Conservation (phyloP, 1,140 invertebrate species). For the Drosophila nigrodunni region DNA sequence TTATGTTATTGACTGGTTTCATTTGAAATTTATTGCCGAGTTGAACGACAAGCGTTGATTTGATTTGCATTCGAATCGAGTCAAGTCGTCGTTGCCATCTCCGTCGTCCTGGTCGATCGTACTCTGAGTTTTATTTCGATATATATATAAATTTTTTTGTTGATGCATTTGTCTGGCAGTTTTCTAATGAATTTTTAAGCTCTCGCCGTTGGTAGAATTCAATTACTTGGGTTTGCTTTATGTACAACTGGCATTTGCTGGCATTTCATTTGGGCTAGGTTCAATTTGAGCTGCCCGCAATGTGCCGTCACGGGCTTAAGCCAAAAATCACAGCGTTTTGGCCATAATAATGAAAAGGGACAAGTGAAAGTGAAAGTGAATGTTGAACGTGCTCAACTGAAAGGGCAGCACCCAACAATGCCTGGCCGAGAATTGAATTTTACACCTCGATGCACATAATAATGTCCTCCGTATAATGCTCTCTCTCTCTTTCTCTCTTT, state of each 20-base stretch:
- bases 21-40: conserved; percentile 25
- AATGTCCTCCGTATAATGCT: background rate
- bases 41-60: conserved; percentile 14
- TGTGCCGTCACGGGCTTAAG: background rate
- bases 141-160: too few relatives aligned
- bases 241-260: conserved; percentile 8
- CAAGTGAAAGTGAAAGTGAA: conserved; percentile 7
- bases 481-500: background rate
- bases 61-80: conserved; percentile 19
- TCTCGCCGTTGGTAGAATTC: conserved; percentile 6
- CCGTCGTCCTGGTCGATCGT: conserved; percentile 1
- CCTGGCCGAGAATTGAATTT: conserved; percentile 11
- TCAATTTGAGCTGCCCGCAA: conserved; percentile 5
- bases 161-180: conserved; percentile 13
- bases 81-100: background rate
- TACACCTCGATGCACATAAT: conserved; percentile 10
- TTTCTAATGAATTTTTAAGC: conserved; percentile 31
- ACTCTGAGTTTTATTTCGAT: background rate
- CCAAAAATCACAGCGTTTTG: conserved; percentile 5
- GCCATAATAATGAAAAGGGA: conserved; percentile 24
- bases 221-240: conserved; percentile 26
- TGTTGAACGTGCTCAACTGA: conserved; percentile 2
- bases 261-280: conserved; percentile 14
- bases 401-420: conserved; percentile 12
- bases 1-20: conserved; percentile 22